phyloP scores from a whole-genome alignment of 2,113 vertebrate genomes.

The Sceloporus undulatus region DNA sequence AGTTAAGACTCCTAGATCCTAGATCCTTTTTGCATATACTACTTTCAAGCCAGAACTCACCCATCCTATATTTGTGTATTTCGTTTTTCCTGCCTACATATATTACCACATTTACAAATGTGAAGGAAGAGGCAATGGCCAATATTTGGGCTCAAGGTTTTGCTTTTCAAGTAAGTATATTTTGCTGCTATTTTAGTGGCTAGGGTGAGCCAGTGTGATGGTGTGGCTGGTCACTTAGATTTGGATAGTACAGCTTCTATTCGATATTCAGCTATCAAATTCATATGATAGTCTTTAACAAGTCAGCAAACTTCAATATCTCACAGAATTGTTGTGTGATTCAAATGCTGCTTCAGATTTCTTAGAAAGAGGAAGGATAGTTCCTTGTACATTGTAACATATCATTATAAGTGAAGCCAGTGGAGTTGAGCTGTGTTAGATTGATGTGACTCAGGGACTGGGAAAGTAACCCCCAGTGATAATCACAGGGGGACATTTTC shows the following conservation, averaged over 20 bases:
- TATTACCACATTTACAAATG: background rate
- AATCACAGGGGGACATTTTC: background rate
- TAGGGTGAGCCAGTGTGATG: background rate
- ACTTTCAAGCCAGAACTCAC: too few relatives aligned
- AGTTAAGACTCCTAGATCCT: too few relatives aligned
- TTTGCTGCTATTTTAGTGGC: background rate
- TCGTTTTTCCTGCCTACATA: too few relatives aligned
- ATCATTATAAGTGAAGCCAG: background rate
- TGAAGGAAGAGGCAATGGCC: background rate
- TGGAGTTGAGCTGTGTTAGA: background rate
- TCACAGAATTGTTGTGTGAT: background rate
- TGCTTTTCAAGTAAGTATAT: background rate
- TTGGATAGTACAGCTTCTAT: background rate
- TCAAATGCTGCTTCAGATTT: background rate
- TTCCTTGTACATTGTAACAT: background rate
- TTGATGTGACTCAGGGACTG: background rate
- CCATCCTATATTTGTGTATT: too few relatives aligned
- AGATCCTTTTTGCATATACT: too few relatives aligned
- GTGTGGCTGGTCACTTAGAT: background rate
- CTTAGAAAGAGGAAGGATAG: background rate
- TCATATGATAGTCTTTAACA: background rate
- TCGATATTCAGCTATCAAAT: background rate
- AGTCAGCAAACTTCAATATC: too few relatives aligned
- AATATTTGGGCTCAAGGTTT: background rate
- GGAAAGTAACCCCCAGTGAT: background rate